These are phyloP conservation scores for Cynoglossus semilaevis DNA, from an alignment of 2,113 vertebrate genomes.

Conservation along the genomic window DNA sequence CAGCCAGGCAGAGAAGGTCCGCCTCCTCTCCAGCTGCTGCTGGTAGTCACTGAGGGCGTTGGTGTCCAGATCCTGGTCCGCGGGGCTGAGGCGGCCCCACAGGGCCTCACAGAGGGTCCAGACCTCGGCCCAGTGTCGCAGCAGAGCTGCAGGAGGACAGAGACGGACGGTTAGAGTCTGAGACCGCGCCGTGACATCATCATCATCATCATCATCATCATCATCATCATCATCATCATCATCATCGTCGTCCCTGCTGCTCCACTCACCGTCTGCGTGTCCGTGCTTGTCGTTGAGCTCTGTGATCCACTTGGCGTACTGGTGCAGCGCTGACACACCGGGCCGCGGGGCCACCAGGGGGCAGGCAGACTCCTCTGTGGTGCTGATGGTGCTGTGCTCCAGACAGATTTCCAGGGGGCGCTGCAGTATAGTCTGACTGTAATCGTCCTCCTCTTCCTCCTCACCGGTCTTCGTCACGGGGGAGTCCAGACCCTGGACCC, in stretches of 20 bases:
- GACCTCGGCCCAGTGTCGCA: slow-evolving; percentile 84
- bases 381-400: slow-evolving; percentile 82
- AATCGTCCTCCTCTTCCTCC: slow-evolving; percentile 45
- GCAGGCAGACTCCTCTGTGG: slow-evolving; percentile 70
- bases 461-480: background rate
- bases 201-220: background rate
- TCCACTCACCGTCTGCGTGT: slow-evolving; percentile 70
- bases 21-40: slow-evolving; percentile 82
- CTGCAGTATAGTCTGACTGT: slow-evolving; percentile 74
- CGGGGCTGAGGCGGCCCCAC: slow-evolving; percentile 83
- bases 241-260: no score
- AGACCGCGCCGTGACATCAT: background rate
- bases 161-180: background rate
- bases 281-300: slow-evolving; percentile 55
- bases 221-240: no score
- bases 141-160: slow-evolving; percentile 60
- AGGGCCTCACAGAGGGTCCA: slow-evolving; percentile 92
- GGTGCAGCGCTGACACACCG: slow-evolving; percentile 85
- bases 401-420: slow-evolving; percentile 88
- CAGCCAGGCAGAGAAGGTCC: slow-evolving; percentile 88
- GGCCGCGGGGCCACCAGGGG: slow-evolving; percentile 80
- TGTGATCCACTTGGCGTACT: slow-evolving; percentile 85
- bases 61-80: slow-evolving; percentile 65
- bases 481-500: slow-evolving; percentile 75
- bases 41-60: slow-evolving; percentile 68